Evolutionary conservation across 2,113 vertebrate genomes (phyloP), one percentile per base, ranked within the genome.

Genomic region (Triplophysa siluroides): DNA sequence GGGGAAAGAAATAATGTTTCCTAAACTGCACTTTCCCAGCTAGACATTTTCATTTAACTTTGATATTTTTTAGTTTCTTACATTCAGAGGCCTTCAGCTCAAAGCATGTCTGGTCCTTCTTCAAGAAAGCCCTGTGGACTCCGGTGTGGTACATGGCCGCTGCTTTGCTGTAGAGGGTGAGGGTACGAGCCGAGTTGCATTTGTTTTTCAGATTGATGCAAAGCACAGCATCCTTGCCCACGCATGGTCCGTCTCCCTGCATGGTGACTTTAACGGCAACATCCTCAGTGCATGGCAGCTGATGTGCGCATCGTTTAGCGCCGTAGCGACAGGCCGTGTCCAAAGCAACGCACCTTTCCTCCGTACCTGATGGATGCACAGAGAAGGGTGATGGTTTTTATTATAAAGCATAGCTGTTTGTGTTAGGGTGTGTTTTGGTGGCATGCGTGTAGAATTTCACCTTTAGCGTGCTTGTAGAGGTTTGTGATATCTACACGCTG

Each of bases 131-230:
- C 61, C 93, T 94, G 0, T 89, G 80, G 14, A 97, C 94, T 0
- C 96, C 96, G 0, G 95, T 96, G 89, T 97, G 96, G 84, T 91
- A 96, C 88, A 95, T 94, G 82, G 96, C 88, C 0, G 90, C 88
- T 64, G 93, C 89, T 71, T 93, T 90, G 76, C 94, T 89, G 77
- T 93, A 87, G 75, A 97, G 90, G 26, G 79, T 66, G 47, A 94
- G 76, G 0, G 11, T 91, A 26, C 95, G 94, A 0, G 64, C 47
- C 69, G 91, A 84, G 19, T 87, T 67, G 83, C 94, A 88, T 0
- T 76, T 80, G 84, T 97, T 97, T 64, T 38, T 86, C 76, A 95
- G 8, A 21, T 13, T 50, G 73, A 95, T 89, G 0, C 5, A 87
- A 26, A 96, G 70, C 0, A 87, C 69, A 4, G 94, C 91, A 11